Conservation (phyloP, 2,888 invertebrate genomes). For the Neuroscelio doddi region DNA sequence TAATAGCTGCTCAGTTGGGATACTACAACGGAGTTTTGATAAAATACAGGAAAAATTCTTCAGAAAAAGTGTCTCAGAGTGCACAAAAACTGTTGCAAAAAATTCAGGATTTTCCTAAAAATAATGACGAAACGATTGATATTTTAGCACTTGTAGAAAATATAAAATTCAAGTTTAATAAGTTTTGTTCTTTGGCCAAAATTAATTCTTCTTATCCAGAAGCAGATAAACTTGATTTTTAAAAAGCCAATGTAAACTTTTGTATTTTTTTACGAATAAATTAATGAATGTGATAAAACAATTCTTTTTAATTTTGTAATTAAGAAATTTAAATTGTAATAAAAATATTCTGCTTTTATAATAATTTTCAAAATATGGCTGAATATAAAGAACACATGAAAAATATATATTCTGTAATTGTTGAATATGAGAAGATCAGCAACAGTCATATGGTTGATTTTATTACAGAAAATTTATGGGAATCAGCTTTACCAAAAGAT, state of each 20-base stretch:
- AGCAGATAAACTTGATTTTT: slow-evolving; percentile 77
- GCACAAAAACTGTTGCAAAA: slow-evolving; percentile 76
- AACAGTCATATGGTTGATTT: slow-evolving; percentile 73
- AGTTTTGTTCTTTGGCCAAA: slow-evolving; percentile 80
- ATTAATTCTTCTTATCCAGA: slow-evolving; percentile 76
- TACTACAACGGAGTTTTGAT: slow-evolving; percentile 79
- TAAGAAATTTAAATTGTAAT: background rate
- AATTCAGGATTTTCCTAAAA: slow-evolving; percentile 78
- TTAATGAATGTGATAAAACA: slow-evolving; percentile 46
- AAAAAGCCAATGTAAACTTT: slow-evolving; percentile 48
- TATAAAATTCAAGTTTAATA: slow-evolving; percentile 81
- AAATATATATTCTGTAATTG: slow-evolving; percentile 18
- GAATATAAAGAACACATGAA: slow-evolving; percentile 30
- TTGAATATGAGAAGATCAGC: slow-evolving; percentile 21
- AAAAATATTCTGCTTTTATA: too few species aligned
- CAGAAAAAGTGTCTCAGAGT: slow-evolving; percentile 75
- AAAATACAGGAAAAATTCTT: slow-evolving; percentile 65
- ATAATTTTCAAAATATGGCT: slow-evolving; percentile 36
- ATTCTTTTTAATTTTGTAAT: slow-evolving; percentile 58
- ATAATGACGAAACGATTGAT: slow-evolving; percentile 79
- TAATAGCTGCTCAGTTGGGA: slow-evolving; percentile 85
- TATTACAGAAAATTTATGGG: slow-evolving; percentile 80
- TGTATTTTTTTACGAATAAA: too few species aligned
- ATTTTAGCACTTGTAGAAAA: slow-evolving; percentile 77
- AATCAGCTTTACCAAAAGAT: slow-evolving; percentile 74